These are phyloP conservation scores for Bugulina stolonifera DNA, from an alignment of 2,888 invertebrate species.

Conservation along the genomic window DNA sequence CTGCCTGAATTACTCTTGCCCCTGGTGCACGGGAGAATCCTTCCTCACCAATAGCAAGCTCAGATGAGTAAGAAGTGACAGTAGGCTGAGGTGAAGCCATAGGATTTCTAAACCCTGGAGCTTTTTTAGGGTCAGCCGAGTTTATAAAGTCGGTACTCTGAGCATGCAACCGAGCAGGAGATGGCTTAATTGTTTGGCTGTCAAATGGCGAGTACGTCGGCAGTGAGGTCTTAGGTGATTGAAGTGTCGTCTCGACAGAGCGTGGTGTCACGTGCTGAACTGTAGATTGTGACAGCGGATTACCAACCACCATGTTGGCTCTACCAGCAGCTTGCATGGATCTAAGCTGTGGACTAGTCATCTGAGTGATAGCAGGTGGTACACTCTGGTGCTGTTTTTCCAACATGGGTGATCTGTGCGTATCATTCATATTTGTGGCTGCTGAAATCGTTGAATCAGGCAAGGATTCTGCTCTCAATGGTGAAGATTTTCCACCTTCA, in stretches of 20 bases:
- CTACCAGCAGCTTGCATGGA: not conserved
- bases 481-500: slow-evolving; percentile 34
- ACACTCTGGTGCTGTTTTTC: too few relatives aligned
- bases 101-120: slow-evolving; percentile 17
- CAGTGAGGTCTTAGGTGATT: not conserved
- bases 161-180: too few relatives aligned
- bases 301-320: not conserved
- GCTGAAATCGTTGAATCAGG: too few relatives aligned
- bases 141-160: not conserved
- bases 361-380: not conserved
- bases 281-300: not conserved
- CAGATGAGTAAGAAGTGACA: not conserved
- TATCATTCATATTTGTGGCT: too few relatives aligned
- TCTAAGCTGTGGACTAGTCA: not conserved
- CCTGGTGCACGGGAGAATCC: slow-evolving; percentile 40
- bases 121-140: not conserved
- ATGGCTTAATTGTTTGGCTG: not conserved
- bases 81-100: not conserved
- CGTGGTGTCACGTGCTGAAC: not conserved
- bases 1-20: slow-evolving; percentile 33
- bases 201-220: not conserved
- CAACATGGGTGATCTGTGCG: too few relatives aligned
- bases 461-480: too few relatives aligned
- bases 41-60: slow-evolving; percentile 23
- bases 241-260: not conserved